These are phyloP conservation scores for Varanus komodoensis DNA, from an alignment of 2,113 vertebrate species.

Conservation along the genomic window DNA sequence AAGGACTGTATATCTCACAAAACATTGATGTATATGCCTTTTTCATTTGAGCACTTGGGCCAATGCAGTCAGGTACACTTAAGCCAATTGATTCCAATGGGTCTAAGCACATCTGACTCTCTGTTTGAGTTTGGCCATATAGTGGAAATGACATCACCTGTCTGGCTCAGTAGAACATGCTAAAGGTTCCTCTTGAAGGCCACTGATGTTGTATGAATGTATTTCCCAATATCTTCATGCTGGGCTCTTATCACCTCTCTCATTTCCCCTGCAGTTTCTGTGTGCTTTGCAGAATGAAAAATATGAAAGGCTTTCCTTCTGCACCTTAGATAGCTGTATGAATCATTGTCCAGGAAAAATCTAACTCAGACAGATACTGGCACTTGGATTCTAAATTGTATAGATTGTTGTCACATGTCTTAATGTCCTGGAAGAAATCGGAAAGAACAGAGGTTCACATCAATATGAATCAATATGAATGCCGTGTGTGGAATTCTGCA, in stretches of 20 bases:
- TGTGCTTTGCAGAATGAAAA: conserved; percentile 54
- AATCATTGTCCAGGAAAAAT: conserved; percentile 7
- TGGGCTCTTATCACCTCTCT: conserved; percentile 41
- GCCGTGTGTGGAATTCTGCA: background rate
- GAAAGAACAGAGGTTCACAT: background rate
- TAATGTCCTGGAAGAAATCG: background rate
- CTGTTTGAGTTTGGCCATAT: conserved; percentile 30
- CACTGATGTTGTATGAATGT: conserved; percentile 35
- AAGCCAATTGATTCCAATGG: background rate
- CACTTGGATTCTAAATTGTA: background rate
- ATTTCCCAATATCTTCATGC: conserved; percentile 57
- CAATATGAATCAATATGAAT: too few species aligned
- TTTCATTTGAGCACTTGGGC: background rate
- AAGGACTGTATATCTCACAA: background rate
- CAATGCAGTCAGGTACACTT: background rate
- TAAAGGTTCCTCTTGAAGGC: conserved; percentile 39
- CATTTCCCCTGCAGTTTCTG: conserved; percentile 34
- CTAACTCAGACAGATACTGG: background rate
- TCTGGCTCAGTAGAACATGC: conserved; percentile 35
- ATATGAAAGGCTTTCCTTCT: conserved; percentile 24
- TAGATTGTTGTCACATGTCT: background rate
- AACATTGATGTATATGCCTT: background rate
- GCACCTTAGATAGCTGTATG: conserved; percentile 20
- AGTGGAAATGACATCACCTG: conserved; percentile 54
- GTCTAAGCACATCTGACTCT: background rate